Base-by-base conservation (phyloP, 2,113 vertebrate genomes). In the Dolichallabes microphthalmus region DNA sequence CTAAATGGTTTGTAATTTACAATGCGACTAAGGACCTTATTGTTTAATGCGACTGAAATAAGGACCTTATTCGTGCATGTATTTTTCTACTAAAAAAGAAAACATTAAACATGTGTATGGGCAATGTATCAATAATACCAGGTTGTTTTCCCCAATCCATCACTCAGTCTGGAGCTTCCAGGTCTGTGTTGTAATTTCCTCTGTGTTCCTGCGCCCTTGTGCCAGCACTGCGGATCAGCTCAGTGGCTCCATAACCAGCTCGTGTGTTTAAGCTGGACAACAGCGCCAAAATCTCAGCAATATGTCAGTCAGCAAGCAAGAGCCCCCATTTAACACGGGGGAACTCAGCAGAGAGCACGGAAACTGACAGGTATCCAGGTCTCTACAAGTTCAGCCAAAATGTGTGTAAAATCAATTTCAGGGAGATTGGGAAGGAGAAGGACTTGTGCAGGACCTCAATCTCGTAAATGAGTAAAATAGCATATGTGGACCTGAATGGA, bases 241-340 rank as follows among this genome's bases (percentile, higher is more conserved):
- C 52, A 82, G 75, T 22, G 80, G 64, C 66, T 80, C 94, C 94
- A 92, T 93, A 94, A 94, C 92, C 89, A 94, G 90, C 91, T 94
- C 45, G 7, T 45, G 94, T 94, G 92, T 94, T 94, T 93, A 94
- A 93, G 88, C 64, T 90, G 92, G 91, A 87, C 90, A 91, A 92
- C 92, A 90, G 68, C 84, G 88, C 90, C 90, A 93, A 6, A 93
- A 93, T 90, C 90, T 89, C 88, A 90, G 90, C 94, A 93, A 95
- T 94, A 92, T 94, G 93, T 91, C 90, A 87, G 69, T 76, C 89
- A 92, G 91, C 86, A 76, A 85, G 82, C 86, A 76, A 85, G 79
- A 66, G 74, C 57, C 73, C 71, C 73, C 83, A 82, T 86, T 91
- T 86, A 83, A 86, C 19, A 89, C 73, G 45, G 84, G 60, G 60